Conservation (phyloP, 2,113 vertebrate genomes). For the Pica pica region DNA sequence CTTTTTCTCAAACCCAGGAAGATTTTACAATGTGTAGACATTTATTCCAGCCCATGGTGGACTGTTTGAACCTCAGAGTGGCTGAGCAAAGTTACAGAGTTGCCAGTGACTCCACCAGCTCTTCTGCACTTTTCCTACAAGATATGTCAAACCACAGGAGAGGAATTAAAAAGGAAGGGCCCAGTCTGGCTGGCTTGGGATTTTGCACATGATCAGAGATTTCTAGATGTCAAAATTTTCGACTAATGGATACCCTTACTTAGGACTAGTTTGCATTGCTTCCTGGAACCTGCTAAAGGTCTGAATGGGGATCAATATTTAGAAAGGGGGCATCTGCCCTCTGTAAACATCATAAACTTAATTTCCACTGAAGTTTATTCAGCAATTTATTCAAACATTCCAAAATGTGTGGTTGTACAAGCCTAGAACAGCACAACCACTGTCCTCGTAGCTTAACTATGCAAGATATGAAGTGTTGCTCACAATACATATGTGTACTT, state of each 20-base stretch:
- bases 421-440: not conserved
- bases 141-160: not conserved
- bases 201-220: not conserved
- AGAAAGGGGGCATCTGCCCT: not conserved
- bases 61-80: not conserved
- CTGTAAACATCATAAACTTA: not conserved
- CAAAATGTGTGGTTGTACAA: not conserved
- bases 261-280: not conserved
- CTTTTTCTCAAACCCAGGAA: not conserved
- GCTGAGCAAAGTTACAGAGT: not conserved
- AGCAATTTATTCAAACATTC: not conserved
- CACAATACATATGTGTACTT: fast-evolving
- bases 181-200: not conserved
- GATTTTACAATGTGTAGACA: not conserved
- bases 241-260: not conserved
- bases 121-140: not conserved
- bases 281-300: not conserved
- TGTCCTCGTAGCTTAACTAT: not conserved
- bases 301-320: not conserved
- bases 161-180: not conserved
- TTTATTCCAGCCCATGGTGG: not conserved
- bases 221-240: not conserved
- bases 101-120: not conserved
- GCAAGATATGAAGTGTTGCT: not conserved
- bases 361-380: not conserved